Evolutionary conservation across 1,140 invertebrate genomes (phyloP), one percentile per base, ranked within the genome.

Genomic region (Procambarus virginalis): DNA sequence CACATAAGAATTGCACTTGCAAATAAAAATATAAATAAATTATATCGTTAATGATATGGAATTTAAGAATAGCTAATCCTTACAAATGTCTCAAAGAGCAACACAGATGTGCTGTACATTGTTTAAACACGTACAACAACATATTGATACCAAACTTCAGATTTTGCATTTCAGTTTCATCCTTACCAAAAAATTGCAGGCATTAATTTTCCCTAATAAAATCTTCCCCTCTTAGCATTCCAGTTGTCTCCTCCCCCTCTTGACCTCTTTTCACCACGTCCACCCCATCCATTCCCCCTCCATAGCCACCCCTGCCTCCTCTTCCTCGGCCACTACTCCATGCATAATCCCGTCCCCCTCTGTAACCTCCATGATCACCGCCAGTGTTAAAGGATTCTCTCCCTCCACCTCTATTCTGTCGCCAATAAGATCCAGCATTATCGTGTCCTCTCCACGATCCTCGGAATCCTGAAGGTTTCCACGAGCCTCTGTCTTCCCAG

Each of bases 191-290:
- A n/a, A 73, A 34, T 20, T 4, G 20, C 17, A 20, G 64, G 64
- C 17, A 68, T 17, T 14, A 17, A 68, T 0, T 68, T 3, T 68
- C 0, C 17, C 22, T 73, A 73, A 34, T 73, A 82, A 73, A 22
- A 84, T 48, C 83, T 60, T 22, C 68, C 70, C 51, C 83, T 84
- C 83, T 84, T 84, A 48, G 48, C 46, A 75, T 76, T 84, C 83
- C 83, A 84, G 17, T n/a, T 84, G 10, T 84, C 83, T 73, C 70
- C 68, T 22, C 68, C 68, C 45, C 83, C 58, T 51, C 70, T 84
- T 22, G 83, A 46, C 48, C 83, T 73, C 34, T 84, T 84, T 2
- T 84, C 48, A 8, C 83, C 83, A 17, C 83, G 17, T 10, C 83
- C 83, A 17, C 70, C 51, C 83, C 83, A 73, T 20, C 81, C 68